Percentiles rank a stretch among this genome's conserved stretches.
These are phyloP conservation scores for Gambusia yucatana DNA, from an alignment of 2,797 vertebrate species.

Conservation along the genomic window DNA sequence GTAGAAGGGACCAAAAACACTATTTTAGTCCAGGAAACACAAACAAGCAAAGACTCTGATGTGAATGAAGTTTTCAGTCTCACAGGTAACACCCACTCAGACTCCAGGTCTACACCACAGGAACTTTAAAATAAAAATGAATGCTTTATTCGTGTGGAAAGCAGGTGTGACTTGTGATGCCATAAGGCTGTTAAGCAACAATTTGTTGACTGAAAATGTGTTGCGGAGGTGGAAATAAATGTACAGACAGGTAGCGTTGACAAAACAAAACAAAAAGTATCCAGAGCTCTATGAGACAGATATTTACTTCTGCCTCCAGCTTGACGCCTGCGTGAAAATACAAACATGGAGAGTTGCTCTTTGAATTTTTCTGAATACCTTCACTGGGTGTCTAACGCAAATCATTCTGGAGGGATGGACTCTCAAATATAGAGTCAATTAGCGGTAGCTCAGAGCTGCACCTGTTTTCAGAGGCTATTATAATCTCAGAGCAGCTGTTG, in stretches of 20 bases:
- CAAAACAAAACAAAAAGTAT: background rate
- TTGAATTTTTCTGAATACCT: constrained; percentile 12
- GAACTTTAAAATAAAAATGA: background rate
- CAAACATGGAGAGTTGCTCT: background rate
- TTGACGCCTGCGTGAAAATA: background rate
- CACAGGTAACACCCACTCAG: constrained; percentile 42
- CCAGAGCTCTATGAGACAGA: background rate
- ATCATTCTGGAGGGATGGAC: constrained; percentile 18
- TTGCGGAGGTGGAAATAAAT: background rate
- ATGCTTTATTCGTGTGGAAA: constrained; percentile 27
- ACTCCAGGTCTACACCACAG: constrained; percentile 26
- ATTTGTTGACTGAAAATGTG: background rate
- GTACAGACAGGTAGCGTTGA: background rate
- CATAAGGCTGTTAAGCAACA: background rate
- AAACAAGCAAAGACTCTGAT: constrained; percentile 28
- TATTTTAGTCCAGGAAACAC: constrained; percentile 42
- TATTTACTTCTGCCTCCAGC: background rate
- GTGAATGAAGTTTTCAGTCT: constrained; percentile 35
- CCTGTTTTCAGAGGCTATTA: constrained; percentile 53
- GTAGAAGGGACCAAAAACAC: constrained; percentile 23
- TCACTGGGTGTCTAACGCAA: background rate
- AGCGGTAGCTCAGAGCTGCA: constrained; percentile 16
- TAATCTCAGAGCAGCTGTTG: constrained; percentile 29
- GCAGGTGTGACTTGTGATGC: background rate
- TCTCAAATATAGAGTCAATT: constrained; percentile 41